Conservation (phyloP, 1,140 invertebrate genomes). For the Danaus plexippus region DNA sequence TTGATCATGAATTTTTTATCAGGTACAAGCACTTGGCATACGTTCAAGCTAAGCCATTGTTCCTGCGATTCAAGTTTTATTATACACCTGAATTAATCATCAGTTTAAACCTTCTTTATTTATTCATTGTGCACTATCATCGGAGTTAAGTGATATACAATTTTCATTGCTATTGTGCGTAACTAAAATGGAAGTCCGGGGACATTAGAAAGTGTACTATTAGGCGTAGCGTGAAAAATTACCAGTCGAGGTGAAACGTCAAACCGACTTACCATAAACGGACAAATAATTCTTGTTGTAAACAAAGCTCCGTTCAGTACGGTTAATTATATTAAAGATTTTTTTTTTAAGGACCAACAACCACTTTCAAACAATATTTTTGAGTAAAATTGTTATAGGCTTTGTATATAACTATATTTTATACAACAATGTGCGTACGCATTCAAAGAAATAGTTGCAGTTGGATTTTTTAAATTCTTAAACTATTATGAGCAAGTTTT, state of each 20-base stretch:
- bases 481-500: too few relatives aligned
- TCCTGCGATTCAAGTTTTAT: slow-evolving; percentile 7
- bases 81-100: slow-evolving; percentile 4
- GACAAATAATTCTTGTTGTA: slow-evolving; percentile 17
- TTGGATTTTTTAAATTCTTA: too few relatives aligned
- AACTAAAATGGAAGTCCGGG: slow-evolving; percentile 18
- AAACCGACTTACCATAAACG: slow-evolving; percentile 21
- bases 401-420: too few relatives aligned
- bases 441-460: too few relatives aligned
- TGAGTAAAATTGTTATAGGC: too few relatives aligned
- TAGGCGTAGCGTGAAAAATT: slow-evolving; percentile 38
- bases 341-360: too few relatives aligned
- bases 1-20: slow-evolving; percentile 35
- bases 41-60: slow-evolving; percentile 19
- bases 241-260: slow-evolving; percentile 30
- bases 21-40: slow-evolving; percentile 15
- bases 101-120: neutral
- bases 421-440: too few relatives aligned
- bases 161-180: slow-evolving; percentile 3
- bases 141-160: neutral
- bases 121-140: slow-evolving; percentile 1
- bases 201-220: slow-evolving; percentile 34
- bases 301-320: too few relatives aligned
- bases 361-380: too few relatives aligned
- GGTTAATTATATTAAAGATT: too few relatives aligned